Evolutionary conservation across 2,797 vertebrate species (phyloP).

Genomic region (Harpagifer antarcticus): DNA sequence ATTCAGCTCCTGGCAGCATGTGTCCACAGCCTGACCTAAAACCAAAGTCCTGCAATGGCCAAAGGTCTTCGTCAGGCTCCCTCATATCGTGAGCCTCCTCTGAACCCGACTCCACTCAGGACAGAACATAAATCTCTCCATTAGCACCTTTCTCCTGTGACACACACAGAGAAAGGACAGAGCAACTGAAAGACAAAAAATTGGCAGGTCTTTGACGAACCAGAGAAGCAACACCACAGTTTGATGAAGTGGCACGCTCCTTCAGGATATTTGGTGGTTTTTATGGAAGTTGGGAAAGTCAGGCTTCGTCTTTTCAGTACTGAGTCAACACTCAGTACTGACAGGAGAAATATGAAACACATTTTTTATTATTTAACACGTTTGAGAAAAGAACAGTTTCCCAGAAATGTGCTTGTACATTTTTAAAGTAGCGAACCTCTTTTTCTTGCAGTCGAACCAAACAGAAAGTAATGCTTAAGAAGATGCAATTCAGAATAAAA

Average conservation of each 20-base stretch:
- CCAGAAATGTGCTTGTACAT: too few relatives aligned
- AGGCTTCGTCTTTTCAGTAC: slow-evolving; percentile 42
- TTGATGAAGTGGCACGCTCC: slow-evolving; percentile 33
- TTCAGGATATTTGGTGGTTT: slow-evolving; percentile 47
- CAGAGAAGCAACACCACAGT: slow-evolving; percentile 40
- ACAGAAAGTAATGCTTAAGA: neutral
- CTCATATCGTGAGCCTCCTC: slow-evolving; percentile 42
- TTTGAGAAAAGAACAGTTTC: too few relatives aligned
- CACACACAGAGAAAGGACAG: slow-evolving; percentile 57
- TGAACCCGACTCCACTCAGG: slow-evolving; percentile 21
- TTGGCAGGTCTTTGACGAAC: slow-evolving; percentile 31
- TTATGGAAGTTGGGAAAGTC: slow-evolving; percentile 14
- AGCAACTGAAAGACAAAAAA: slow-evolving; percentile 43
- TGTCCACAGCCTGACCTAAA: slow-evolving; percentile 79
- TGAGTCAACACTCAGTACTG: slow-evolving; percentile 39
- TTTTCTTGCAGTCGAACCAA: neutral
- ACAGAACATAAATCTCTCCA: slow-evolving; percentile 46
- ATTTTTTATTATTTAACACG: slow-evolving; percentile 15
- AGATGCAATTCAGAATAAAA: neutral
- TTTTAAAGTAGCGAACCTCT: neutral
- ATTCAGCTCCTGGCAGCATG: slow-evolving; percentile 80
- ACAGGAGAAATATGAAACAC: slow-evolving; percentile 40
- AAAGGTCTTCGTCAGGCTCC: slow-evolving; percentile 64
- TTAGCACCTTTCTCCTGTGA: slow-evolving; percentile 57
- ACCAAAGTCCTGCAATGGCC: slow-evolving; percentile 63